phyloP scores from a whole-genome alignment of 2,888 invertebrate genomes.

The Drosophila dives region DNA sequence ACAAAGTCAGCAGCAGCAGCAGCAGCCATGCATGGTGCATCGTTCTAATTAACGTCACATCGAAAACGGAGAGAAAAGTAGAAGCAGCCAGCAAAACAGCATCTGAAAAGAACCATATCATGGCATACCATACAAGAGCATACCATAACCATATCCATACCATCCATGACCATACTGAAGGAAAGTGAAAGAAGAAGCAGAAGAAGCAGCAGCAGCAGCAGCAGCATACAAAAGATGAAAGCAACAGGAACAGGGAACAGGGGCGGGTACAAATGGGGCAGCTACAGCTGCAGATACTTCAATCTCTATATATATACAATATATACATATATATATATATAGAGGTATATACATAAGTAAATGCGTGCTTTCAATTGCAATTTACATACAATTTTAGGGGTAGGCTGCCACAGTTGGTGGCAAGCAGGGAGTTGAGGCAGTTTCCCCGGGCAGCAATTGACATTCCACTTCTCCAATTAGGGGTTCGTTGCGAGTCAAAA shows the following conservation, averaged over 20 bases:
- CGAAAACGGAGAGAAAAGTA: constrained; percentile 31
- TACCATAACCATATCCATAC: constrained; percentile 21
- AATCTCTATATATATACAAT: constrained; percentile 19
- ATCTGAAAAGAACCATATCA: constrained; percentile 32
- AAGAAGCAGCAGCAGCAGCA: constrained; percentile 26
- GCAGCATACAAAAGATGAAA: constrained; percentile 70
- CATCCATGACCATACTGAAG: constrained; percentile 30
- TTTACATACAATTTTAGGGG: constrained; percentile 36
- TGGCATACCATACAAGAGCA: constrained; percentile 27
- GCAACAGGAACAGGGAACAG: constrained; percentile 17
- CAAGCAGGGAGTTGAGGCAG: neutral
- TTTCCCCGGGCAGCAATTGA: constrained; percentile 31
- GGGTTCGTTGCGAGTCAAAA: constrained; percentile 59
- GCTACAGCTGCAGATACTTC: constrained; percentile 54
- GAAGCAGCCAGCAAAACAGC: constrained; percentile 33
- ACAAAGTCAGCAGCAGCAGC: constrained; percentile 21
- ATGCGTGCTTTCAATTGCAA: constrained; percentile 36
- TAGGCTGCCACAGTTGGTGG: constrained; percentile 14
- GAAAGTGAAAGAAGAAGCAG: constrained; percentile 42
- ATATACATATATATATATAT: constrained; percentile 5
- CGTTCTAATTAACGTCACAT: constrained; percentile 78
- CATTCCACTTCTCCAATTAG: constrained; percentile 49
- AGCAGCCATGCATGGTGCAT: constrained; percentile 70
- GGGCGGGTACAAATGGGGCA: constrained; percentile 30
- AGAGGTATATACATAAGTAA: constrained; percentile 14